Evolutionary conservation across 1,140 invertebrate species (phyloP), one percentile per base, ranked within the genome.

Genomic region (Rhyzopertha dominica): DNA sequence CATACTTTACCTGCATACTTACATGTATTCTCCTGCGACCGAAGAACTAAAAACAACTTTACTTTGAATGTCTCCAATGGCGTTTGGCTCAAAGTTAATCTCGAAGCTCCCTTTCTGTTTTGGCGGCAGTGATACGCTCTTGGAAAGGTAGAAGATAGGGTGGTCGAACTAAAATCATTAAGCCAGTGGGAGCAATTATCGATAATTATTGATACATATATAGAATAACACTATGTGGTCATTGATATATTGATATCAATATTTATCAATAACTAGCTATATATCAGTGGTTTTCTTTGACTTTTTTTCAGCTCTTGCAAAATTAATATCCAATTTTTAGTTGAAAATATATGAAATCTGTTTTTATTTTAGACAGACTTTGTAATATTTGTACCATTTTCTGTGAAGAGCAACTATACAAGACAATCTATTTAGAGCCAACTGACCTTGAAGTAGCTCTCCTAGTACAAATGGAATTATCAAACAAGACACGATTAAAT

Each of bases 1-100:
- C 17, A 18, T n/a, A 30, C 13, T 24, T 9, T 37, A 2, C 35
- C 14, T 35, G 14, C 25, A 7, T 28, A 30, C 43, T 54, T 53
- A 59, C 57, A 51, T 42, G 25, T 49, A 60, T 22, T 52, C 26
- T 46, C 58, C 58, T 30, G 49, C 31, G 7, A 37, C 25, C 9
- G 43, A 16, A 10, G 58, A 60, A 43, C n/a, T 48, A 19, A 58
- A 32, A 37, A 35, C 39, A 25, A 54, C 30, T 25, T 30, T 43
- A 26, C 39, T 44, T 39, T 56, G 29, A 12, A 52, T 2, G 17
- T 34, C 45, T 14, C 55, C 55, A 7, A 56, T 10, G 17, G 28
- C 14, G 19, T 32, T 53, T n/a, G 58, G 58, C 42, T 58, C 55
- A 32, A 56, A 60, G 31, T 13, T 31, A 2, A 53, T 24, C 14